Evolutionary conservation across 1,140 invertebrate genomes (phyloP).

Genomic region (Rhyzopertha dominica): DNA sequence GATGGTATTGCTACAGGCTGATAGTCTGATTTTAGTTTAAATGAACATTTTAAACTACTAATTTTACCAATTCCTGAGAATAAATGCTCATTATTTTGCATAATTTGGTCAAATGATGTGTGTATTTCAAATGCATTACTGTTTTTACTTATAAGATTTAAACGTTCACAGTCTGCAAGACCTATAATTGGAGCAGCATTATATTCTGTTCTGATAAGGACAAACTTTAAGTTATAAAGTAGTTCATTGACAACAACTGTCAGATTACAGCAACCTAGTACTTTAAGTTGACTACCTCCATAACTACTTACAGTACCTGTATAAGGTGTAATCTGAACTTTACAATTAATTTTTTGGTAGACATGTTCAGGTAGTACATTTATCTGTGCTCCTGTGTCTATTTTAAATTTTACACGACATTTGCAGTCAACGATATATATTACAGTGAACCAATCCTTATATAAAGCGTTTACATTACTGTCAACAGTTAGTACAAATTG

Average conservation of each 20-base stretch:
- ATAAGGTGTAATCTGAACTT: neutral
- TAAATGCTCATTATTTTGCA: slow-evolving; percentile 3
- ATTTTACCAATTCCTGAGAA: slow-evolving; percentile 2
- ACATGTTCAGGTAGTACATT: neutral
- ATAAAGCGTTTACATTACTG: too few species aligned
- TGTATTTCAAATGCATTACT: too few species aligned
- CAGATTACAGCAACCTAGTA: too few species aligned
- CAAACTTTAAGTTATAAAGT: too few species aligned
- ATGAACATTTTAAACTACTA: slow-evolving; percentile 7
- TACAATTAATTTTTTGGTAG: neutral
- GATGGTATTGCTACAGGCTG: slow-evolving; percentile 27
- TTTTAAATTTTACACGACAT: neutral
- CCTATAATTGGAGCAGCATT: too few species aligned
- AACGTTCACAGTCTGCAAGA: slow-evolving; percentile 7
- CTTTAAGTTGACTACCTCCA: neutral
- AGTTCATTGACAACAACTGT: too few species aligned
- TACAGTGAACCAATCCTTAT: too few species aligned
- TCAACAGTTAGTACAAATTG: too few species aligned
- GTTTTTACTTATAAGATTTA: slow-evolving; percentile 13
- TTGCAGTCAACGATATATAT: too few species aligned
- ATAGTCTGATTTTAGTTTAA: slow-evolving; percentile 18
- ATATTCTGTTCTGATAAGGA: neutral
- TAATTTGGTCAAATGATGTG: slow-evolving; percentile 10
- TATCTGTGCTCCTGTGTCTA: neutral
- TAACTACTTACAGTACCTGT: neutral